A percentile compares a stretch with the other conserved stretches of the same genome.
Evolutionary conservation across 2,888 invertebrate genomes (phyloP).

Genomic region (Spilosoma lubricipeda): DNA sequence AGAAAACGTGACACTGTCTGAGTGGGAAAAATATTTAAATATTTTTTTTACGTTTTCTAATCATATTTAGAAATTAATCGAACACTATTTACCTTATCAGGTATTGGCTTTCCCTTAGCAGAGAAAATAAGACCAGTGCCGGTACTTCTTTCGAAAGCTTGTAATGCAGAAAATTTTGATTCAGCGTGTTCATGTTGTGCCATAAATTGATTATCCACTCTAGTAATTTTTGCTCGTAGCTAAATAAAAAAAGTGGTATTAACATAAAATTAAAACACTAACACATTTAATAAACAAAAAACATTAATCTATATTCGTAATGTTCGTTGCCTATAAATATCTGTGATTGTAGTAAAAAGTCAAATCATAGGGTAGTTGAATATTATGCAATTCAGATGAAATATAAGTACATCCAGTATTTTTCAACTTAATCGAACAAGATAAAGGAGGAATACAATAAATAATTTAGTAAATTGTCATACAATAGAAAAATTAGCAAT

Average conservation of each 20-base stretch:
- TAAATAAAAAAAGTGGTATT: constrained; percentile 32
- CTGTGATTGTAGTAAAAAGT: background rate
- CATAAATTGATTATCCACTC: constrained; percentile 62
- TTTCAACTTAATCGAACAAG: background rate
- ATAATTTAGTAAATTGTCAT: background rate
- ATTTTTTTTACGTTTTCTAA: background rate
- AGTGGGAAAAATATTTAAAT: background rate
- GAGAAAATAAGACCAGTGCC: constrained; percentile 80
- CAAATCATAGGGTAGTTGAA: background rate
- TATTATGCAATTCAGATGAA: background rate
- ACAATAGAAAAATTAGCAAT: background rate
- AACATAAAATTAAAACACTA: background rate
- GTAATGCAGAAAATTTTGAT: constrained; percentile 70
- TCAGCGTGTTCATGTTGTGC: constrained; percentile 64
- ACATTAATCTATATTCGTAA: background rate
- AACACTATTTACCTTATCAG: constrained; percentile 70
- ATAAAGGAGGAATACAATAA: background rate
- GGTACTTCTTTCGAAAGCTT: constrained; percentile 69
- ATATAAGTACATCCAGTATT: background rate
- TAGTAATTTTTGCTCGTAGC: constrained; percentile 71
- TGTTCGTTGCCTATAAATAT: background rate
- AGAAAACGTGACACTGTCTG: constrained; percentile 77
- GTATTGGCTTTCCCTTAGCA: constrained; percentile 81
- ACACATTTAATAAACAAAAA: too few species aligned
- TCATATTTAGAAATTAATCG: background rate